Conservation (phyloP, 2,888 invertebrate species). For the Parnassius orleans region DNA sequence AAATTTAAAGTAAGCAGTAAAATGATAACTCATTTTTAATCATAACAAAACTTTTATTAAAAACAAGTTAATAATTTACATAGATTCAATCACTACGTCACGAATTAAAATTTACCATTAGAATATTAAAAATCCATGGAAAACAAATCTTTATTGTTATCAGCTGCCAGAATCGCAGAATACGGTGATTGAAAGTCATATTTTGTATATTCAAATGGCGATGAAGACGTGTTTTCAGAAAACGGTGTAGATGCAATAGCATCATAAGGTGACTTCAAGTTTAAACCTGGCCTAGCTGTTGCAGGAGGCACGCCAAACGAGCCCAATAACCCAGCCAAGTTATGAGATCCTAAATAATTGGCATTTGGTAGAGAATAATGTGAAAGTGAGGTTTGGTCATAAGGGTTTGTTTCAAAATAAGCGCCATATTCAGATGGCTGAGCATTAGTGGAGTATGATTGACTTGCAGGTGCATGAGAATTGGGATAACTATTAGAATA, state of each 20-base stretch:
- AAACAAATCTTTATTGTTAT: conserved; percentile 46
- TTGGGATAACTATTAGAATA: neutral
- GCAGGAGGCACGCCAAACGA: conserved; percentile 28
- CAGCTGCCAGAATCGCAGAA: conserved; percentile 44
- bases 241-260: conserved; percentile 29
- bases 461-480: neutral
- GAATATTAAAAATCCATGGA: conserved; percentile 36
- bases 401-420: conserved; percentile 26
- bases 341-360: conserved; percentile 39
- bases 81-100: neutral
- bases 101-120: neutral
- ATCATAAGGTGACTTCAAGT: conserved; percentile 40
- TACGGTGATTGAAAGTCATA: conserved; percentile 57
- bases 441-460: conserved; percentile 7
- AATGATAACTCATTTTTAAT: too few relatives aligned
- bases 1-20: too few relatives aligned
- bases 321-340: conserved; percentile 23
- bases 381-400: conserved; percentile 36
- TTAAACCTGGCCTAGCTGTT: conserved; percentile 29
- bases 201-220: conserved; percentile 34
- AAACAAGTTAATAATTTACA: neutral
- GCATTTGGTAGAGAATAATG: conserved; percentile 36
- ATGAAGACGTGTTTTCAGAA: conserved; percentile 21
- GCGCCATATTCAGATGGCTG: conserved; percentile 8
- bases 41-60: neutral